phyloP scores from a whole-genome alignment of 2,888 invertebrate species.

The Marronus borbonicus region DNA sequence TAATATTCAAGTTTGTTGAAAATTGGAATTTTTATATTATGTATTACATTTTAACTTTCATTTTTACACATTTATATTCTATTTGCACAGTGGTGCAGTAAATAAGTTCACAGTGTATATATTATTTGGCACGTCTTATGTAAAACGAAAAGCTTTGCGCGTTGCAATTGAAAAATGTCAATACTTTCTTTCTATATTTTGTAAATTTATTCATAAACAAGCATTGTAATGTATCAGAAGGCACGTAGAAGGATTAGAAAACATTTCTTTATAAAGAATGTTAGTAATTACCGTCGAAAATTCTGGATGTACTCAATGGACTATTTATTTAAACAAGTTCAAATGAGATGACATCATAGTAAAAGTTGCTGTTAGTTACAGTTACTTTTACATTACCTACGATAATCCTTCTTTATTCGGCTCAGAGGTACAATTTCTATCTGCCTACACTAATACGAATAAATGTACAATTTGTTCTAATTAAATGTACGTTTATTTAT shows the following conservation, averaged over 20 bases:
- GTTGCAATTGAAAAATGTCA: neutral
- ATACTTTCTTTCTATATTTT: neutral
- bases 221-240: neutral
- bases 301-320: neutral
- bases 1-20: neutral
- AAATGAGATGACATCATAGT: conserved; percentile 16
- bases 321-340: neutral
- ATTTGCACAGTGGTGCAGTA: no score
- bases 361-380: neutral
- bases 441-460: no score
- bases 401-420: neutral
- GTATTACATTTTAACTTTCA: neutral
- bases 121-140: no score
- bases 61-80: neutral
- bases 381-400: neutral
- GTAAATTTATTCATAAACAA: neutral
- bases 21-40: neutral
- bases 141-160: no score
- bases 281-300: neutral
- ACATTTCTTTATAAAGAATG: neutral
- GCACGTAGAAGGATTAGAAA: neutral
- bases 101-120: no score
- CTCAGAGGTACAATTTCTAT: no score
- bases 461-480: no score
- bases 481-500: no score